Evolutionary conservation across 2,888 invertebrate species (phyloP), one percentile per base, ranked within the genome.

Genomic region (Pheosia gnoma): DNA sequence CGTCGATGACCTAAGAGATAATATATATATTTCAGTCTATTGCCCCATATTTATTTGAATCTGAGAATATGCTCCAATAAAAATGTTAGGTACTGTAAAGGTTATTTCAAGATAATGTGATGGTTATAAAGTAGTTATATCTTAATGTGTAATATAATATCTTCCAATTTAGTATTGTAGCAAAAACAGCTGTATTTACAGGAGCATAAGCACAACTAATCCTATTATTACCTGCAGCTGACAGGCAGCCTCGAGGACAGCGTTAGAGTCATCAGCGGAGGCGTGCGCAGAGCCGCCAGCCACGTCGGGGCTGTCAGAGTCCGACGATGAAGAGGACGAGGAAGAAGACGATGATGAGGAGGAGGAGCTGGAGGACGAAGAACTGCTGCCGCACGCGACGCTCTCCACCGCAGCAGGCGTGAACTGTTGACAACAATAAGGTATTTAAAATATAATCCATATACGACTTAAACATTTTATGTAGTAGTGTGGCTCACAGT

Each of bases 1-100:
- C 96, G 83, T 96, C 95, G 83, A 97, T 96, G 83, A 96, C 96
- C 93, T 96, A 90, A 60, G 63, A 68, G 81, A 79, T 25, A 25
- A 25, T 25, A 25, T 25, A 25, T 75, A 73, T 79, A 74, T 66
- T 70, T 68, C 58, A 61, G 70, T 74, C 60, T 65, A 63, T 47
- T 55, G 61, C 54, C 63, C 59, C 49, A 68, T 71, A 71, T 65
- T 49, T 49, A 54, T n/a, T 13, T 4, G 43, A 47, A 57, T 1
- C 5, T 10, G 10, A 13, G 45, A 39, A 43, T 58, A 3, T 47
- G 45, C n/a, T 10, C 11, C n/a, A 58, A 9, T 10, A 39, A 47
- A 59, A n/a, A 41, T 8, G 5, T 41, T 41, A 41, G 41, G 5
- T 8, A 41, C 41, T 7, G 8, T 41, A 41, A 7, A 25, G 2